Evolutionary conservation across 1,140 invertebrate species (phyloP), one percentile per base, ranked within the genome.

Genomic region (Vanessa tameamea): DNA sequence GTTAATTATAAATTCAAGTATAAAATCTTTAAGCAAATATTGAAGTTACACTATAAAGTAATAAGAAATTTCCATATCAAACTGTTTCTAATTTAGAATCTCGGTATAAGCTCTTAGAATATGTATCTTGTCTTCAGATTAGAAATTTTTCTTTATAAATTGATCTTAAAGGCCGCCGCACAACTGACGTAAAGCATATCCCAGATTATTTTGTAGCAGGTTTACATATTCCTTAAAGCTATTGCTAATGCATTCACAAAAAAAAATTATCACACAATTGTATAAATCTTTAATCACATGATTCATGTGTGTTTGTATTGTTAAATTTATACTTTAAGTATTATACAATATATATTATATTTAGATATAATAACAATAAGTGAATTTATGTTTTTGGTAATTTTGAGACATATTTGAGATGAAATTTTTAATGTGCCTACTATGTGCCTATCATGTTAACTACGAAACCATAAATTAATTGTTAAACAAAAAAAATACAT

Each of bases 401-500:
- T 13, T 55, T 55, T n/a, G 20, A 55, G 11, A 55, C 16, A 11
- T 20, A 23, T 55, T 55, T 57, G 16, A 14, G 20, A 57, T 57
- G 53, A 57, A 57, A 57, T 57, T 57, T 43, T 57, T 5, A 55
- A 57, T 57, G 53, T 57, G 53, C 53, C 16, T 57, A 23, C 2
- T 55, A 9, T 26, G 20, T 57, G 53, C 53, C 53, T 14, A 57
- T 57, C 16, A 23, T 57, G 8, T 57, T n/a, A 50, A 50, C 13
- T 50, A n/a, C 2, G 15, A 15, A 14, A 50, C 15, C 15, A 1
- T 50, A 15, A 14, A 15, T 12, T 50, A 57, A 57, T 57, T n/a
- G 9, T n/a, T 57, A 23, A 12, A 57, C 9, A 57, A 23, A 11
- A 57, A 16, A 11, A 57, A 16, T 23, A 13, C 1, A 16, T 23